Conservation (phyloP, 2,113 vertebrate species). For the Semnornis frantzii region DNA sequence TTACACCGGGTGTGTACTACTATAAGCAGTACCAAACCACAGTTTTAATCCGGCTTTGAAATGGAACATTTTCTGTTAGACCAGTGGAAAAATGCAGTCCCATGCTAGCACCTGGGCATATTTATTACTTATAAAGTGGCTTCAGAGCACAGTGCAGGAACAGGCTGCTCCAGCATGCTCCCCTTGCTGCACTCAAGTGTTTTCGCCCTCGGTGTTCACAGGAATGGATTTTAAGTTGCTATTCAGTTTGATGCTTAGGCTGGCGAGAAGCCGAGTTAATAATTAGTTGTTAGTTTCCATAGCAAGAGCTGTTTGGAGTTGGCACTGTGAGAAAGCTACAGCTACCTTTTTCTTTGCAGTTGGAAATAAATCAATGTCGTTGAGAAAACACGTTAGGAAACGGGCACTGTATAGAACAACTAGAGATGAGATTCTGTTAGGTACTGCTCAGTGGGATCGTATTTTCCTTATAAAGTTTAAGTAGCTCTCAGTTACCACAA, state of each 20-base stretch:
- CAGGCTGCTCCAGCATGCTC: neutral
- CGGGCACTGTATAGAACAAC: rapidly evolving
- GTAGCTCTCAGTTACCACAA: neutral
- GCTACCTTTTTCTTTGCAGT: neutral
- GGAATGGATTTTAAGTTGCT: neutral
- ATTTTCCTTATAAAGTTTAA: neutral
- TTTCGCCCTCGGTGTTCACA: neutral
- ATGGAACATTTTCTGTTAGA: neutral
- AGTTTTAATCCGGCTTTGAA: neutral
- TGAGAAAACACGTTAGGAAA: neutral
- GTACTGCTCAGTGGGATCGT: neutral
- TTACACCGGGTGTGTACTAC: neutral
- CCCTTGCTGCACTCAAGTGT: neutral
- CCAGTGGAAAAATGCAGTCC: neutral
- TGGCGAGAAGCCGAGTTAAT: neutral
- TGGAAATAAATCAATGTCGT: neutral
- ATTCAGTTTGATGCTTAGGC: neutral
- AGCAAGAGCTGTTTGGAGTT: neutral
- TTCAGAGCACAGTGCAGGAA: neutral
- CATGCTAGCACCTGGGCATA: neutral
- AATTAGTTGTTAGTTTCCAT: neutral
- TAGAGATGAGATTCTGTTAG: neutral
- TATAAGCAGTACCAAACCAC: neutral
- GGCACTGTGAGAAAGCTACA: neutral
- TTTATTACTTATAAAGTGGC: slow-evolving; percentile 9